phyloP scores from a whole-genome alignment of 2,797 vertebrate species.

The Caiman crocodilus region DNA sequence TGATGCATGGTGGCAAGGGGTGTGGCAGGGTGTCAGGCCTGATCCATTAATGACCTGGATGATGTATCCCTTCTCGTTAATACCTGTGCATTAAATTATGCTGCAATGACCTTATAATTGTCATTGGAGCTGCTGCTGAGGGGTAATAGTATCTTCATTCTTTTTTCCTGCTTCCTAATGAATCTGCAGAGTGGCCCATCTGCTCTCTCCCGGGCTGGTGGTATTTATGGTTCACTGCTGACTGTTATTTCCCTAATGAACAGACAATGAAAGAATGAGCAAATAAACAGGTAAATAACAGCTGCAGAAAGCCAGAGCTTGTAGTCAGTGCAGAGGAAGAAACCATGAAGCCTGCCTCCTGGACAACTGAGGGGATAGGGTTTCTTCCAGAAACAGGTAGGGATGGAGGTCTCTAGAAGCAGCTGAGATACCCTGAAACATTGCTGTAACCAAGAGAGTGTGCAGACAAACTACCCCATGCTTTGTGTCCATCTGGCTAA shows the following conservation, averaged over 20 bases:
- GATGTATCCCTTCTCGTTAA: background rate
- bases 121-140: background rate
- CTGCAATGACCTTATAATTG: background rate
- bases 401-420: background rate
- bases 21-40: background rate
- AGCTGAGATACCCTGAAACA: background rate
- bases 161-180: background rate
- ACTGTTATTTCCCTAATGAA: background rate
- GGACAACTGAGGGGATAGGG: background rate
- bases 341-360: background rate
- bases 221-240: background rate
- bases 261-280: background rate
- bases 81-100: background rate
- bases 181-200: background rate
- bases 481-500: background rate
- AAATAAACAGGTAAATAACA: background rate
- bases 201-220: background rate
- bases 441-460: background rate
- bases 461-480: background rate
- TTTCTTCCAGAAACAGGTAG: too few species aligned
- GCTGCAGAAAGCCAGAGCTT: background rate
- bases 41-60: background rate
- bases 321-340: background rate
- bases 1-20: background rate
- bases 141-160: background rate